Conservation (phyloP, 2,888 invertebrate species). For the Drosophila buzzatii region DNA sequence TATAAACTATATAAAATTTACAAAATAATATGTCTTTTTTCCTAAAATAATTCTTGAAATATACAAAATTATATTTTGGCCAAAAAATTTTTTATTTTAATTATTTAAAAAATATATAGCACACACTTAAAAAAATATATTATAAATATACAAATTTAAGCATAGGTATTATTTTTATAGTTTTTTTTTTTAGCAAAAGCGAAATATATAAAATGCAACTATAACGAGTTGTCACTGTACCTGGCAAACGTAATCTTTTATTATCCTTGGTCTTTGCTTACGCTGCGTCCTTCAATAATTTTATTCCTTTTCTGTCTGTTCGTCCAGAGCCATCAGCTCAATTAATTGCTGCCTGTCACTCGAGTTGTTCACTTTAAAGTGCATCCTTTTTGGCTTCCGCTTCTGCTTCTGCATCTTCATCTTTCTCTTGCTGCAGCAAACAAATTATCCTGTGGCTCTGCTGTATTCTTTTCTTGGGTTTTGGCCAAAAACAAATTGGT, state of each 20-base stretch:
- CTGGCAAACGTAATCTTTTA: slow-evolving; percentile 44
- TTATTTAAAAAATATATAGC: no score
- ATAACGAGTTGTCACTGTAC: not conserved
- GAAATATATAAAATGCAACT: not conserved
- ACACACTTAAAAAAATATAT: no score
- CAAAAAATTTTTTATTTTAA: no score
- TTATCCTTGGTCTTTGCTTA: slow-evolving; percentile 49
- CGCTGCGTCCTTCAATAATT: slow-evolving; percentile 55
- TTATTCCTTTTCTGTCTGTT: slow-evolving; percentile 30
- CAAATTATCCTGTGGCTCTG: slow-evolving; percentile 40
- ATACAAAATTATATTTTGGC: no score
- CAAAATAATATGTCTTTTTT: no score
- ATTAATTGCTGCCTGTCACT: slow-evolving; percentile 66
- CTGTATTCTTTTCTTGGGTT: slow-evolving; percentile 14
- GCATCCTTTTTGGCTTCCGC: slow-evolving; percentile 23
- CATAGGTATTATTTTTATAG: no score
- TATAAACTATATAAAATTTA: no score
- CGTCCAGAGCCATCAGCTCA: slow-evolving; percentile 43
- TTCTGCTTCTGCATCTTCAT: not conserved
- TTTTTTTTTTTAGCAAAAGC: no score
- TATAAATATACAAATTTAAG: no score
- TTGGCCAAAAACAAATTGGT: slow-evolving; percentile 46
- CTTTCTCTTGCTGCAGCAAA: slow-evolving; percentile 26
- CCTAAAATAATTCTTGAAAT: no score
- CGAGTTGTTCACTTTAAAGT: slow-evolving; percentile 43